Base-by-base conservation (phyloP, 1,140 invertebrate species). In the Bombus pascuorum region DNA sequence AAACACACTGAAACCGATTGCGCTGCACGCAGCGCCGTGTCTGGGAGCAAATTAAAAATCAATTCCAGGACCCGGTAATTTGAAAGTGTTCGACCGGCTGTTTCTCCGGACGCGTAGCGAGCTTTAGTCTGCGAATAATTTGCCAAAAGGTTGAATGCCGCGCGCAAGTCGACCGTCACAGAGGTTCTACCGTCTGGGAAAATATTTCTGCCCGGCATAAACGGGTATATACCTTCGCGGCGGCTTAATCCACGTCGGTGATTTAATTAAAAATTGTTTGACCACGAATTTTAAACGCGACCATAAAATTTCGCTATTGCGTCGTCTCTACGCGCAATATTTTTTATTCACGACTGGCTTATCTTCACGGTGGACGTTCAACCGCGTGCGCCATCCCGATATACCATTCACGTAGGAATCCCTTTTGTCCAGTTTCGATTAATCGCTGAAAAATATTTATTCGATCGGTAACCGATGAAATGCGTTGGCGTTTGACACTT, bases 1-100 rank as follows among this genome's bases (percentile, higher is more conserved):
- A 93, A 93, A 94, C 88, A 93, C 86, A 85, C 75, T 82, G 44
- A 80, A 86, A 85, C 71, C 75, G 86, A 88, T 76, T 88, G 89
- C 81, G 59, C 37, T 59, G 66, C 73, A 71, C 81, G 68, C 79
- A 72, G 82, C 80, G 47, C 53, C 39, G 37, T 72, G 68, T 74
- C 65, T 77, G 65, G 72, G 77, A 85, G 76, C 85, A 92, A 93
- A 93, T 94, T 93, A 94, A 94, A 94, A 94, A 94, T 94, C 93
- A 93, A 93, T 94, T 90, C 81, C 71, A 90, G 80, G 44, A 72
- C 34, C 3, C 13, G 83, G 18, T 80, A 85, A 80, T 80, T 80
- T 34, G 53, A 72, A 85, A 80, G 83, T 85, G 76, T 78, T 85
- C 47, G n/a, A 42, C 22, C 74, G 62, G 32, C 66, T 71, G 66